Conservation (phyloP, 2,888 invertebrate genomes). For the Lepidocyrtinus sp. region DNA sequence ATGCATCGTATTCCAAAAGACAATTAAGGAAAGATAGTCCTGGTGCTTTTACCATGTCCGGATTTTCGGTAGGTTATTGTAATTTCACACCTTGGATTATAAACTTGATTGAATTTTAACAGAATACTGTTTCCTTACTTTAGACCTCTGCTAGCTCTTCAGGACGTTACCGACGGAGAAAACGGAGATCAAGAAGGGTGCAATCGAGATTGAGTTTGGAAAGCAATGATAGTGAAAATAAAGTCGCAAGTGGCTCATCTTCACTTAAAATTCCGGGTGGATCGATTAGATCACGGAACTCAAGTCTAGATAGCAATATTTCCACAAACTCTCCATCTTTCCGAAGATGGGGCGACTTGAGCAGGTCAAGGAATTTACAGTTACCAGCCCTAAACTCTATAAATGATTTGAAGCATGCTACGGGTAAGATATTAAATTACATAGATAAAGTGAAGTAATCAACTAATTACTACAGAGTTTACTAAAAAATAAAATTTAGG, state of each 20-base stretch:
- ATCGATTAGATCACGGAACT: background rate
- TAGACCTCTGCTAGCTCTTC: constrained; percentile 41
- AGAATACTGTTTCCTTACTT: background rate
- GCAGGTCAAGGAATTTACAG: background rate
- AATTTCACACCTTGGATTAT: background rate
- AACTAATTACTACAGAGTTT: background rate
- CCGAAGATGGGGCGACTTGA: background rate
- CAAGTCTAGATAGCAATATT: background rate
- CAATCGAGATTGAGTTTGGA: constrained; percentile 12
- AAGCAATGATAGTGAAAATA: background rate
- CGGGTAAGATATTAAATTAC: constrained; percentile 37
- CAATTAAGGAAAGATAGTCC: background rate
- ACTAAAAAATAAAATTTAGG: constrained; percentile 12
- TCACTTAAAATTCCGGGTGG: background rate
- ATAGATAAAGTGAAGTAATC: background rate
- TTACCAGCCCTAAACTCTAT: constrained; percentile 27
- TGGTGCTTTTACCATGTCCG: constrained; percentile 3
- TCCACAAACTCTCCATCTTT: background rate
- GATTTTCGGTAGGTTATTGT: constrained; percentile 38
- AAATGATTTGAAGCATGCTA: constrained; percentile 51
- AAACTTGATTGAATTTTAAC: constrained; percentile 9
- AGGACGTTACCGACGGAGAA: constrained; percentile 8
- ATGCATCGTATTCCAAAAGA: too few species aligned
- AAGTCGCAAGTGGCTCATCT: background rate
- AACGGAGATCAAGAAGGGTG: constrained; percentile 23